Evolutionary conservation across 2,113 vertebrate species (phyloP).

Genomic region (Argyrosomus japonicus): DNA sequence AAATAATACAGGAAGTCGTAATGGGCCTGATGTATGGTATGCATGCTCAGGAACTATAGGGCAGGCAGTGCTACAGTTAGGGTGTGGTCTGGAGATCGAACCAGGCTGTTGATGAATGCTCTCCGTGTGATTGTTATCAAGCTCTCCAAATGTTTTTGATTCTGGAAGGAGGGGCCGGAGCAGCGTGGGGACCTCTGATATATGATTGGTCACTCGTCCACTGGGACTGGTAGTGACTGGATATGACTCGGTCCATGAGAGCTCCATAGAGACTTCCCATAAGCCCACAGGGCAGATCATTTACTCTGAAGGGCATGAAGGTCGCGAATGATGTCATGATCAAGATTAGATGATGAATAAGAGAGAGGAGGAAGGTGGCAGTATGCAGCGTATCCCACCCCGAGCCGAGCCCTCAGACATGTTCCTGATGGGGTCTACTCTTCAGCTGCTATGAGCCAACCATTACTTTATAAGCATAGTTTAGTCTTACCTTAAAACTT

Average conservation of each 20-base stretch:
- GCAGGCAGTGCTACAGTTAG: conserved; percentile 25
- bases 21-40: background rate
- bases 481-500: background rate
- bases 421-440: background rate
- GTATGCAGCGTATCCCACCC: background rate
- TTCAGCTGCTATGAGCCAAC: background rate
- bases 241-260: conserved; percentile 49
- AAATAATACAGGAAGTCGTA: conserved; percentile 37
- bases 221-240: conserved; percentile 53
- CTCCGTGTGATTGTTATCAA: conserved; percentile 45
- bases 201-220: conserved; percentile 62
- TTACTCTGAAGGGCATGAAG: conserved; percentile 63
- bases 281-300: conserved; percentile 73
- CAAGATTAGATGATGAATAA: conserved; percentile 46
- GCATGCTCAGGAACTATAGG: conserved; percentile 6
- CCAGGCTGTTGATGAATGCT: conserved; percentile 36
- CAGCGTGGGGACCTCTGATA: conserved; percentile 18
- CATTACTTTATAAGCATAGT: background rate
- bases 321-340: conserved; percentile 74
- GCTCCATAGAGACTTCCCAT: conserved; percentile 43
- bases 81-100: conserved; percentile 44
- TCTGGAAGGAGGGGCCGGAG: conserved; percentile 26
- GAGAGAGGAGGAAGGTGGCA: conserved; percentile 5
- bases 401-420: background rate
- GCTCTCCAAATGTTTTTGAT: conserved; percentile 17